Evolutionary conservation across 37 sponge, comb jelly and placozoan species (phyloP).

Genomic region (Chondrilla cf. caribensis): DNA sequence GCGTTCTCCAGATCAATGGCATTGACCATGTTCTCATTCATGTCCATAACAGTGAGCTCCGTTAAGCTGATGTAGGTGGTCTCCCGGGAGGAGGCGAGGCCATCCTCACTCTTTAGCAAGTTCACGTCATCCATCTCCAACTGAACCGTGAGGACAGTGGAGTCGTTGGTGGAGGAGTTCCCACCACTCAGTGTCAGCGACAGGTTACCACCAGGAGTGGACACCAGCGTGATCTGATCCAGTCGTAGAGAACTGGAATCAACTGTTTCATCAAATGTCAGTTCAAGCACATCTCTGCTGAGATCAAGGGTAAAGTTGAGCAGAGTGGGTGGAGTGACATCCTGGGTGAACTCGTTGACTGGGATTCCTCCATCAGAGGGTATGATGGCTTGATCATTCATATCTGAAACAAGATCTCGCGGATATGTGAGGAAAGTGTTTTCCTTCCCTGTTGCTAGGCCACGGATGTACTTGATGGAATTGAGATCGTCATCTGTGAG

Average conservation of each 20-base stretch:
- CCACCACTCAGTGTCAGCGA: constrained; percentile 47
- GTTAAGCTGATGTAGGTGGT: constrained; percentile 74
- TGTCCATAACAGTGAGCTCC: constrained; percentile 47
- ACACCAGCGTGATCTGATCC: constrained; percentile 47
- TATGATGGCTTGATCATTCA: constrained; percentile 17
- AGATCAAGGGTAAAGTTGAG: constrained; percentile 71
- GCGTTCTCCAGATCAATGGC: constrained; percentile 33
- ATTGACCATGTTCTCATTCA: constrained; percentile 51
- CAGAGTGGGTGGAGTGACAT: constrained; percentile 60
- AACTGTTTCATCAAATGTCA: constrained; percentile 83
- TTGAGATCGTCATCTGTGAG: constrained; percentile 60
- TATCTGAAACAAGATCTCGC: constrained; percentile 48
- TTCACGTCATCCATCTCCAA: constrained; percentile 55
- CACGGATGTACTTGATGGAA: constrained; percentile 47
- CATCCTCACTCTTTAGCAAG: constrained; percentile 45
- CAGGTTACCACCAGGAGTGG: not conserved
- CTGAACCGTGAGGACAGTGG: constrained; percentile 31
- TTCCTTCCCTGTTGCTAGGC: constrained; percentile 43
- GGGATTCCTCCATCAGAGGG: not conserved
- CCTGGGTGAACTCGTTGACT: constrained; percentile 46
- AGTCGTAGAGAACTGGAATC: constrained; percentile 45
- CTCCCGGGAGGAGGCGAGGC: constrained; percentile 55
- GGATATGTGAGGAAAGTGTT: constrained; percentile 59
- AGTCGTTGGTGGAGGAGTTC: constrained; percentile 41
- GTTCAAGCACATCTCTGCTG: constrained; percentile 46